Base-by-base conservation (phyloP, 2,888 invertebrate genomes). In the Pristionchus arcanus region DNA sequence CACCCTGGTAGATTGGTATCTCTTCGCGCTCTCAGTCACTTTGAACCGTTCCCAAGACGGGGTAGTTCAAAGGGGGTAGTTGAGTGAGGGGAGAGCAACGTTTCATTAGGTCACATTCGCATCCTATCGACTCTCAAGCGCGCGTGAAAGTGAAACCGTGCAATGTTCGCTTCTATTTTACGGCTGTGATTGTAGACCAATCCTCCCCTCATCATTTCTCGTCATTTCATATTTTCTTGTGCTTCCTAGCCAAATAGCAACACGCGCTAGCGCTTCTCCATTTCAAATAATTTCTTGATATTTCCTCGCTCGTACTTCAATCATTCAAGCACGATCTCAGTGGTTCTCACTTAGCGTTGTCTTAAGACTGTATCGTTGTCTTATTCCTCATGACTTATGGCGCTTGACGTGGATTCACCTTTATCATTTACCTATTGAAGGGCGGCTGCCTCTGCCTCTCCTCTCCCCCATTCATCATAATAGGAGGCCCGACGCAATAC, bases 401-500 rank as follows among this genome's bases (percentile, higher is more conserved):
- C n/a, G n/a, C n/a, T n/a, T n/a, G n/a, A n/a, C n/a, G n/a, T n/a
- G n/a, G n/a, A n/a, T n/a, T 16, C 63, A 21, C 63, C 15, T 63
- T 16, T 63, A 11, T 4, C 9, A 21, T 63, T 63, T 63, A 28
- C 2, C 66, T 25, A 5, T n/a, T 66, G 66, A 25, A 85, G 59
- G 84, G 84, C 84, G 84, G 84, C 84, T 85, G 84, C 84, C 84
- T 55, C 28, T 31, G 55, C n/a, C 34, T 85, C 21, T 74, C 37
- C 34, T n/a, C 31, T 31, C 59, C 59, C 59, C 42, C 31, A 37
- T 59, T 15, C 31, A 2, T 16, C 55, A 85, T 21, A 34, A 85
- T 59, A 85, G 59, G 84, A 85, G 84, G 59, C 19, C 9, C 74
- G 37, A 53, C 49, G 25, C 55, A 31, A 28, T 28, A 53, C 53